Evolutionary conservation across 2,797 vertebrate genomes (phyloP), one percentile per base, ranked within the genome.

Genomic region (Aldrovandia affinis): DNA sequence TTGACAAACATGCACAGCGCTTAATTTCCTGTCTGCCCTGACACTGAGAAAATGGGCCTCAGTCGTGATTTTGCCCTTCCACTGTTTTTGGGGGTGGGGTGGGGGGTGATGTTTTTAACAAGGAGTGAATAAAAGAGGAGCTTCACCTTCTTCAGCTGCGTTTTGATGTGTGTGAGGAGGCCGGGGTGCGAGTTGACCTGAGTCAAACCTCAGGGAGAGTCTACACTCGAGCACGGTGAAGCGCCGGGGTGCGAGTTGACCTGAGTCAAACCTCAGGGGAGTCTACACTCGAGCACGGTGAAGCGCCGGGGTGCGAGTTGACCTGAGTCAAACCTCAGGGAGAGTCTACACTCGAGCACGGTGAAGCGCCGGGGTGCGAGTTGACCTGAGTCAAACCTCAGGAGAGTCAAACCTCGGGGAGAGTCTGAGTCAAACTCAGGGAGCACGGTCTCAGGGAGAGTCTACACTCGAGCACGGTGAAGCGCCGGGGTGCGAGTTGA

Each of bases 61-160:
- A 82, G 39, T 12, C 36, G n/a, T 36, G 7, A 79, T 82, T 86
- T 65, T 81, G 81, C 57, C 82, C 84, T 83, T 77, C 44, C 30
- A 33, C 59, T 50, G 33, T 15, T 28, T 39, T 81, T 42, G 30
- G 28, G 33, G n/a, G 42, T 65, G 44, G 22, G 52, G 36, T 25
- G 20, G 15, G 22, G 22, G 77, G 52, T 81, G 84, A 44, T 83
- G 80, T 79, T 59, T 75, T 75, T 44, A 15, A 25, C 30, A 39
- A 9, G 3, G 20, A 47, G 39, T 85, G 80, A 65, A 59, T 77
- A 20, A 10, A 33, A 57, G 36, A 7, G 47, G 44, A 80, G 30
- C 47, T 65, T 80, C 59, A 52, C 36, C 44, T 47, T 82, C 44
- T 52, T 70, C 47, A 42, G n/a, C 61, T 61, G 61, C 61, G 82